Evolutionary conservation across 2,888 invertebrate species (phyloP).

Genomic region (Graphium colonna): DNA sequence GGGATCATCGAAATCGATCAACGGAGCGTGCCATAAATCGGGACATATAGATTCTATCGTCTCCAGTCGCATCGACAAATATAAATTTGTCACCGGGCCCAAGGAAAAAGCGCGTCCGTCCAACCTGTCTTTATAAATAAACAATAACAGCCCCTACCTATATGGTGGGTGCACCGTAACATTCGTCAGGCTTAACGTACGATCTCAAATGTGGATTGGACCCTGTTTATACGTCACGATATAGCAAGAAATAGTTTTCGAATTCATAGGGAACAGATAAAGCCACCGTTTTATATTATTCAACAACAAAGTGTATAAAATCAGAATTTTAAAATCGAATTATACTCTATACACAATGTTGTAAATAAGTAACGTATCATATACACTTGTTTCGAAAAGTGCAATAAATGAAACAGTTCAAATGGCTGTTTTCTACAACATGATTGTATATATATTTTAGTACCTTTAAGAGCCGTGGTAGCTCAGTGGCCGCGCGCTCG

Average conservation of each 20-base stretch:
- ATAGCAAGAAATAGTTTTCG: conserved; percentile 9
- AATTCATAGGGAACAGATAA: neutral
- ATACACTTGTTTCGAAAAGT: too few species aligned
- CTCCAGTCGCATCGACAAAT: conserved; percentile 69
- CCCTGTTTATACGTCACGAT: conserved; percentile 43
- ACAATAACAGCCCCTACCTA: conserved; percentile 68
- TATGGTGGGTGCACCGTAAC: conserved; percentile 54
- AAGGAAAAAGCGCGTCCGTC: conserved; percentile 57
- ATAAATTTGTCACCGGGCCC: conserved; percentile 75
- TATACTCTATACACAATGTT: too few species aligned
- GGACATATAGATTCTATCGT: conserved; percentile 71
- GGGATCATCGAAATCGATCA: conserved; percentile 71
- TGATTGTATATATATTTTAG: too few species aligned
- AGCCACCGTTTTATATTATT: neutral
- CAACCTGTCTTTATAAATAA: conserved; percentile 72
- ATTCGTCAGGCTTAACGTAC: conserved; percentile 58
- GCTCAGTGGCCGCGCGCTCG: too few species aligned
- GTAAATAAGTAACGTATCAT: too few species aligned
- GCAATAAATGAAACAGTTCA: too few species aligned
- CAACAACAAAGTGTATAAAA: neutral
- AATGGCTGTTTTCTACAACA: too few species aligned
- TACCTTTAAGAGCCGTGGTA: too few species aligned
- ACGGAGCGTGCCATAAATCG: conserved; percentile 69
- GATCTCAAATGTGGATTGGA: conserved; percentile 39
- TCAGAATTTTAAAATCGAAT: neutral